Base-by-base conservation (phyloP, 2,113 vertebrate species). In the Eulacestoma nigropectus region DNA sequence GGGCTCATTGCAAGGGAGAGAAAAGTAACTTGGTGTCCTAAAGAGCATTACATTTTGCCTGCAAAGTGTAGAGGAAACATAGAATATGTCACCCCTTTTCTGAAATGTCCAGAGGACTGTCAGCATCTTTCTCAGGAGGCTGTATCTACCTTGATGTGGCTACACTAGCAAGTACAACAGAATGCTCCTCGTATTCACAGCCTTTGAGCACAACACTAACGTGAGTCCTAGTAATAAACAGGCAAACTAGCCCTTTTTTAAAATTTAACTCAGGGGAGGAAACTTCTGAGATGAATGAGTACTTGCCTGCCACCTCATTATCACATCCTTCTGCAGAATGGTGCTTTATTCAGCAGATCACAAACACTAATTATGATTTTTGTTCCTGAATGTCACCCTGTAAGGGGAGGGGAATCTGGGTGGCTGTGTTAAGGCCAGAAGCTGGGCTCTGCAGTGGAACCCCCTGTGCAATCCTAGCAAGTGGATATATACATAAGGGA, bases 401-500 rank as follows among this genome's bases (percentile, higher is more conserved):
- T 65, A 60, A 84, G 6, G 7, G 35, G 74, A 95, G 27, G 60
- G 59, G 52, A 72, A 78, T 72, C 46, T 94, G 72, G 19, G 11
- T 87, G 47, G 22, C 52, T 90, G 59, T 53, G 12, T 50, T 86
- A 22, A 33, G 42, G n/a, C n/a, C 53, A 42, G 53, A 72, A 41
- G 26, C 44, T 63, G 26, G 26, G 52, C 14, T 80, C 27, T 42
- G 19, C 8, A 2, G 19, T 53, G 42, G 64, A 92, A 52, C 18
- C 4, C 11, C 16, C 47, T 37, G 14, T 87, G 60, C 42, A 75
- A 29, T 84, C 80, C 67, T 55, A 53, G 32, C 21, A 85, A 69
- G 32, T 16, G 8, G 53, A 15, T 42, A 4, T 26, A 13, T 17
- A 9, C 2, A 0, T 47, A 39, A 25, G 1, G 9, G 26, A 77